Conservation (phyloP, 1,140 invertebrate genomes). For the Belonocnema kinseyi region DNA sequence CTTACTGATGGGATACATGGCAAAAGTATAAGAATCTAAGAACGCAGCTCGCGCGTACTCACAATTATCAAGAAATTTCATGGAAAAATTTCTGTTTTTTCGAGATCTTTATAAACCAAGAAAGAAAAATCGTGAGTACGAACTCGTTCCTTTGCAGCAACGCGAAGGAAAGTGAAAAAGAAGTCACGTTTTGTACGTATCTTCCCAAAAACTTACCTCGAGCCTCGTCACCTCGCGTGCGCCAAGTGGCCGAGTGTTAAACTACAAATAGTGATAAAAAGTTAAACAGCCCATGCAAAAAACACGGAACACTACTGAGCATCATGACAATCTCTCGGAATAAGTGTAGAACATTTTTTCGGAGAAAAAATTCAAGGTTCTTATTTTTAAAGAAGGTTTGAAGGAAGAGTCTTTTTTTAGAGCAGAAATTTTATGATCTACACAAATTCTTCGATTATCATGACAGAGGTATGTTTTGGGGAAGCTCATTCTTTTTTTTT, state of each 20-base stretch:
- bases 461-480: conserved; percentile 73
- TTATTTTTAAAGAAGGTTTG: background rate
- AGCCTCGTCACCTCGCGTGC: conserved; percentile 61
- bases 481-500: conserved; percentile 71
- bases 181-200: background rate
- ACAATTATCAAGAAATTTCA: background rate
- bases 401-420: background rate
- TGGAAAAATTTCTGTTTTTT: background rate
- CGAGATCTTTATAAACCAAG: background rate
- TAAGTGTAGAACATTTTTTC: conserved; percentile 39
- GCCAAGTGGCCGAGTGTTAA: conserved; percentile 63
- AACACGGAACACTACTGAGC: conserved; percentile 62
- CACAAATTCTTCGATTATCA: conserved; percentile 56
- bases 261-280: conserved; percentile 69
- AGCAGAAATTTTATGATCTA: conserved; percentile 10
- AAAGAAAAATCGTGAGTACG: background rate
- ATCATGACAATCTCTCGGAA: conserved; percentile 53
- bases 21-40: background rate
- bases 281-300: conserved; percentile 69
- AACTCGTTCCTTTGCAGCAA: background rate
- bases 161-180: background rate
- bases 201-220: conserved; percentile 69
- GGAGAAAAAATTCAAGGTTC: too few relatives aligned
- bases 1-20: background rate
- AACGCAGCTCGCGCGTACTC: background rate